Percentiles rank a stretch among this genome's conserved stretches.
phyloP scores from a whole-genome alignment of 2,797 vertebrate genomes.

The Thripadectes ignobilis region DNA sequence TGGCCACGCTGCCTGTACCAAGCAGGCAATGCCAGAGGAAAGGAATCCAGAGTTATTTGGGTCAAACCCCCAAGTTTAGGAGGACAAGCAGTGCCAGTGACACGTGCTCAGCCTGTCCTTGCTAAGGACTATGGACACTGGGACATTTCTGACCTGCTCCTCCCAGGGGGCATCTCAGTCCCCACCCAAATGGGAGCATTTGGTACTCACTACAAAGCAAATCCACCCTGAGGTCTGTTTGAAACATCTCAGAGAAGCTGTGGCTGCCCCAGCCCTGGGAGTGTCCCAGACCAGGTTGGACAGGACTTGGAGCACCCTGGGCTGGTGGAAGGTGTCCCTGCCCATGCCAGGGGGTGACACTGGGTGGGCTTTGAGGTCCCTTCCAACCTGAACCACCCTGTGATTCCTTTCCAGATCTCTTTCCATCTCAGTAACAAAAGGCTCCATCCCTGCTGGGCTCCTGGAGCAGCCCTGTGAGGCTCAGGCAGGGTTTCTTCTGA shows the following conservation, averaged over 20 bases:
- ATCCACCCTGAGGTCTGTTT: neutral
- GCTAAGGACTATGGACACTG: neutral
- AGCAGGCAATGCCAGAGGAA: neutral
- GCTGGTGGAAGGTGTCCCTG: neutral
- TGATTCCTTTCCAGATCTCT: neutral
- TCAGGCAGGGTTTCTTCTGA: neutral
- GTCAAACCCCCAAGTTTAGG: accelerated
- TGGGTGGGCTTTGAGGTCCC: accelerated
- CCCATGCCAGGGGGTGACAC: neutral
- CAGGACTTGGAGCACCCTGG: neutral
- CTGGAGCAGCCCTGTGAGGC: neutral
- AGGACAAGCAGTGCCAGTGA: accelerated
- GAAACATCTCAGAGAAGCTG: neutral
- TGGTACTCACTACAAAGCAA: accelerated
- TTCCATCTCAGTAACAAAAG: neutral
- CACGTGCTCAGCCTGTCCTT: neutral
- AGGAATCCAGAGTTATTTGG: accelerated
- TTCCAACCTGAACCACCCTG: neutral
- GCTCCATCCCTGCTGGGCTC: neutral
- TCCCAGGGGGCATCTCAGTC: neutral
- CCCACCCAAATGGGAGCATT: accelerated
- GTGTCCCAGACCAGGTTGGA: accelerated
- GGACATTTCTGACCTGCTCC: accelerated
- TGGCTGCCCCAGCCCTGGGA: neutral
- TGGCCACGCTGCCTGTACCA: accelerated